A percentile compares a stretch with the other conserved stretches of the same genome.
Conservation (phyloP, 2,113 vertebrate genomes). For the Hippocampus abdominalis region DNA sequence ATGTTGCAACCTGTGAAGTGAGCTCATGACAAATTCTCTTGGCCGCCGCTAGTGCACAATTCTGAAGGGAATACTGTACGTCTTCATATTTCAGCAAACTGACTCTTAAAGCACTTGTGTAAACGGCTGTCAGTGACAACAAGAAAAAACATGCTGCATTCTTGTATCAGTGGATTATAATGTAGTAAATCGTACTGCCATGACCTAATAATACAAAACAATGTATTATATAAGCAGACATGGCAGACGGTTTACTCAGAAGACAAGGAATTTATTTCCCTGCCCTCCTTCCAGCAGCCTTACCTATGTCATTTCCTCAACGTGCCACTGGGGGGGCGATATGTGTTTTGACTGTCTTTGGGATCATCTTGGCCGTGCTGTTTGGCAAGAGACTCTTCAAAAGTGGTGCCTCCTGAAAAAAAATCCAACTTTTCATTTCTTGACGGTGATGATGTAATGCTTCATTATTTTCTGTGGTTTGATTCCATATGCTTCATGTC, state of each 20-base stretch:
- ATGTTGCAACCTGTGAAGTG: neutral
- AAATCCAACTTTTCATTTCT: neutral
- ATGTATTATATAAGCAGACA: neutral
- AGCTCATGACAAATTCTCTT: neutral
- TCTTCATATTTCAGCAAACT: slow-evolving; percentile 4
- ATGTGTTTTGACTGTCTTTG: neutral
- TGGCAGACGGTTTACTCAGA: no score
- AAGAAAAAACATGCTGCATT: neutral
- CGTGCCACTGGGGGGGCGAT: neutral
- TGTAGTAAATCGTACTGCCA: neutral
- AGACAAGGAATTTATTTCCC: neutral
- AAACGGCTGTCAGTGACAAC: neutral
- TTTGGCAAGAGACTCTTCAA: neutral
- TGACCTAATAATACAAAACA: neutral
- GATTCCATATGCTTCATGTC: neutral
- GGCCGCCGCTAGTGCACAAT: neutral
- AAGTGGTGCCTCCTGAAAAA: neutral
- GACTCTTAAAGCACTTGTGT: neutral
- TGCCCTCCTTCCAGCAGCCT: neutral
- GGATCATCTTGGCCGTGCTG: no score
- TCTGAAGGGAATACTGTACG: neutral
- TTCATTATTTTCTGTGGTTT: neutral
- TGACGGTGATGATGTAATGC: neutral
- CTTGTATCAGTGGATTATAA: neutral
- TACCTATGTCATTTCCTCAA: neutral